phyloP scores from a whole-genome alignment of 1,140 invertebrate species.

The Trichonephila clavata region DNA sequence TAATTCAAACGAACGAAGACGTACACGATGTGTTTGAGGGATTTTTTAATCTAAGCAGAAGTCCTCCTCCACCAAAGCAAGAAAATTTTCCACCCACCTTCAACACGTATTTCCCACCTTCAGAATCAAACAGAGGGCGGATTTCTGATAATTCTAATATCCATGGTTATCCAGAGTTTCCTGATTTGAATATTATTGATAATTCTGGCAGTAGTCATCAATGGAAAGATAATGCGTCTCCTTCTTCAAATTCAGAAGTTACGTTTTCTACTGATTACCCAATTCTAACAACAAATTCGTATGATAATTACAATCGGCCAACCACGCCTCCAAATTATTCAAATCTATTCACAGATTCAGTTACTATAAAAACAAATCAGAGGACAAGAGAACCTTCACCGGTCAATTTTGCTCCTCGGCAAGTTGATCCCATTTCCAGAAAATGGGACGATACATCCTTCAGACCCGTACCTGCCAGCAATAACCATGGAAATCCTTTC shows the following conservation, averaged over 20 bases:
- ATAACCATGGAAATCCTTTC: not conserved
- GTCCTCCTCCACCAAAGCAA: not conserved
- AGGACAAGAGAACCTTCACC: not conserved
- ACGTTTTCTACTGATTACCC: constrained; percentile 5
- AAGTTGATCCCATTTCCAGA: not conserved
- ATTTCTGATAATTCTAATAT: not conserved
- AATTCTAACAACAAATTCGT: not conserved
- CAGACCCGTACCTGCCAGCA: not conserved
- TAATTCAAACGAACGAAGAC: not conserved
- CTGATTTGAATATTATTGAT: not conserved
- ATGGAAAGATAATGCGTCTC: not conserved
- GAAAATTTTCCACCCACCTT: not conserved
- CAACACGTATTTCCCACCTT: not conserved
- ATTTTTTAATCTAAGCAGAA: constrained; percentile 28
- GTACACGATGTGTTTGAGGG: constrained; percentile 15
- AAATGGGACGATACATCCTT: not conserved
- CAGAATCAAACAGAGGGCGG: not conserved
- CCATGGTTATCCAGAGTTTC: not conserved
- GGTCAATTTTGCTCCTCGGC: not conserved
- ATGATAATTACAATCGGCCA: not conserved
- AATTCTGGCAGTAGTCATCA: not conserved
- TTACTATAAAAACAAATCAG: not conserved
- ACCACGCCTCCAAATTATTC: not conserved
- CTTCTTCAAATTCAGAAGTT: not conserved
- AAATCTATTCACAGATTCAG: not conserved